Conservation (phyloP, 2,797 vertebrate species). For the Mionectes olivaceus region DNA sequence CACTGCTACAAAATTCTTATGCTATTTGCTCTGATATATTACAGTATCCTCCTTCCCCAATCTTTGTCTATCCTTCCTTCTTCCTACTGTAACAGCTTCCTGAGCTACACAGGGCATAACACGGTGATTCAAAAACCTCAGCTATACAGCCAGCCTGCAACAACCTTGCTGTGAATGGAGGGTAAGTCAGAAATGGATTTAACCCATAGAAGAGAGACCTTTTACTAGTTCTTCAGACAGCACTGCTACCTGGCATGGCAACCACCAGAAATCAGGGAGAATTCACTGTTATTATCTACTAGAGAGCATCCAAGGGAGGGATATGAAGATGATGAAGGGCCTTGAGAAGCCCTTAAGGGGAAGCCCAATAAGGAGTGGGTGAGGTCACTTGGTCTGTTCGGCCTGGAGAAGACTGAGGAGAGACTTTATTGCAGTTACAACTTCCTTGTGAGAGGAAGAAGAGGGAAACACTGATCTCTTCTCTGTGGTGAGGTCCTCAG, state of each 20-base stretch:
- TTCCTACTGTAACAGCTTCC: neutral
- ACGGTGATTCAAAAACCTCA: rapidly evolving
- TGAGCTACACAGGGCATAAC: rapidly evolving
- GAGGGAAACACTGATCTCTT: neutral
- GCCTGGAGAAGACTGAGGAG: neutral
- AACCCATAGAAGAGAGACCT: rapidly evolving
- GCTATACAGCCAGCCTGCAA: neutral
- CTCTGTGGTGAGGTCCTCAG: neutral
- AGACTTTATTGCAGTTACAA: rapidly evolving
- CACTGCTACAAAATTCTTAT: rapidly evolving
- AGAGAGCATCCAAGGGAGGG: neutral
- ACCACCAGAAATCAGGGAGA: rapidly evolving
- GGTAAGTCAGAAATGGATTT: rapidly evolving
- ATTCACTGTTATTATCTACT: neutral
- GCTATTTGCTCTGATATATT: rapidly evolving
- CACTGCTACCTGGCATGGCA: rapidly evolving
- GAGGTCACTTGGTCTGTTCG: neutral
- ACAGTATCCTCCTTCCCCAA: rapidly evolving
- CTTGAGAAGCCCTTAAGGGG: neutral
- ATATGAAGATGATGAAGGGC: neutral
- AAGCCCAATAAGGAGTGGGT: neutral
- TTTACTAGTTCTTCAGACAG: neutral
- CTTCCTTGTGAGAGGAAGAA: rapidly evolving
- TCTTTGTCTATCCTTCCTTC: neutral
- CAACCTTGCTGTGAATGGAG: rapidly evolving